Percentiles rank a stretch among this genome's conserved stretches.
Evolutionary conservation across 2,113 vertebrate genomes (phyloP).

Genomic region (Prolemur simus): DNA sequence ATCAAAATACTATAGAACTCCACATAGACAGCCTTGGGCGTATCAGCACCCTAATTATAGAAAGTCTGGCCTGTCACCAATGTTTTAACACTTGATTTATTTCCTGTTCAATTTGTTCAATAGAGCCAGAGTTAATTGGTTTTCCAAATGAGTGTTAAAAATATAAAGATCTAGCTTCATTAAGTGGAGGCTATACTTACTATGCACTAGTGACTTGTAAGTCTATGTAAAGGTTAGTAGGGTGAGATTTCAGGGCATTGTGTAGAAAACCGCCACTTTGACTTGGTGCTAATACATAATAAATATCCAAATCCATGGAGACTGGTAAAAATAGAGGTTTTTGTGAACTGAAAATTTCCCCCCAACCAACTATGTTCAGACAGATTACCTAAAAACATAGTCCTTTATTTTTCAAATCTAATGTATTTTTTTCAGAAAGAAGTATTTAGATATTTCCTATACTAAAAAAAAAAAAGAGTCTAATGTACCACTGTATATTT

Average conservation of each 20-base stretch:
- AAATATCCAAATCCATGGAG: conserved; percentile 26
- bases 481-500: background rate
- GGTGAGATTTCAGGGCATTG: conserved; percentile 72
- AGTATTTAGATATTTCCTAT: conserved; percentile 25
- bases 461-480: background rate
- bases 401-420: background rate
- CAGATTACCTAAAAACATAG: background rate
- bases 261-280: conserved; percentile 74
- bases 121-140: conserved; percentile 92
- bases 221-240: conserved; percentile 83
- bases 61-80: conserved; percentile 88
- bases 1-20: conserved; percentile 86
- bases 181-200: conserved; percentile 85
- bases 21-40: conserved; percentile 87
- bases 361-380: conserved; percentile 25
- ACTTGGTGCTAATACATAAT: conserved; percentile 70
- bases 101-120: conserved; percentile 90
- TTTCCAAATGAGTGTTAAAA: conserved; percentile 94
- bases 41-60: conserved; percentile 92
- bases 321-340: background rate
- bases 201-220: conserved; percentile 82
- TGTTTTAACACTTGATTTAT: conserved; percentile 98
- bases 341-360: background rate
- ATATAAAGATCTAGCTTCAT: conserved; percentile 90
- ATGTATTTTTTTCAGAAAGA: background rate